Conservation (phyloP, 2,113 vertebrate species). For the Peromyscus polionotus region DNA sequence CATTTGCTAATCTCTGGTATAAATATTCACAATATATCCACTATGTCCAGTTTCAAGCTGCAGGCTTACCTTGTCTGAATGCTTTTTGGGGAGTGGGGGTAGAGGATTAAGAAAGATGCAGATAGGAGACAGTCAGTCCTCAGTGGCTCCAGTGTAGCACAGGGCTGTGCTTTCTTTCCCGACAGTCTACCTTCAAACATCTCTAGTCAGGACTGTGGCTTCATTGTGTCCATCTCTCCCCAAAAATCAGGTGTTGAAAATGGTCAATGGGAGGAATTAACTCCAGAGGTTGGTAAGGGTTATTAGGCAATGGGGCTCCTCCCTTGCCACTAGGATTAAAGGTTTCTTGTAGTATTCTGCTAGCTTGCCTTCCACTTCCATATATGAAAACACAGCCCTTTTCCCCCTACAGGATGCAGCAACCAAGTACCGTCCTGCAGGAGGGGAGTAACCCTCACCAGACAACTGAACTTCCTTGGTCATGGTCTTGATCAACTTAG, state of each 20-base stretch:
- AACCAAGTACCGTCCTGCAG: neutral
- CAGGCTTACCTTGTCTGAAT: neutral
- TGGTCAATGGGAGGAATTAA: neutral
- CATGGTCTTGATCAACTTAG: neutral
- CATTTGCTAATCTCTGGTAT: neutral
- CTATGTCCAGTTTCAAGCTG: neutral
- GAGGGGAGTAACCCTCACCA: neutral
- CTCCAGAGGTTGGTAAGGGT: neutral
- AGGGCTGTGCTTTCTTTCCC: neutral
- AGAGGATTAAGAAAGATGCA: neutral
- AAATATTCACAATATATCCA: neutral
- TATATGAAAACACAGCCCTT: neutral
- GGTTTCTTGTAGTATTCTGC: neutral
- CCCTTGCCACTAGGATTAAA: neutral
- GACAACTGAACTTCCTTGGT: neutral
- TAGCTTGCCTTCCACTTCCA: neutral
- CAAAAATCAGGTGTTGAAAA: neutral
- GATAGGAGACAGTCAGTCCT: neutral
- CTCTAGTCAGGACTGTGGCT: neutral
- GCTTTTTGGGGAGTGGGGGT: neutral
- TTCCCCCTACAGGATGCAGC: no score
- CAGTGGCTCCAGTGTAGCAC: rapidly evolving
- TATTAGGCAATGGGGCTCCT: neutral
- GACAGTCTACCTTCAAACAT: neutral
- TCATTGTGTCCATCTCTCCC: neutral